Evolutionary conservation across 2,797 vertebrate genomes (phyloP).

Genomic region (Capromys pilorides): DNA sequence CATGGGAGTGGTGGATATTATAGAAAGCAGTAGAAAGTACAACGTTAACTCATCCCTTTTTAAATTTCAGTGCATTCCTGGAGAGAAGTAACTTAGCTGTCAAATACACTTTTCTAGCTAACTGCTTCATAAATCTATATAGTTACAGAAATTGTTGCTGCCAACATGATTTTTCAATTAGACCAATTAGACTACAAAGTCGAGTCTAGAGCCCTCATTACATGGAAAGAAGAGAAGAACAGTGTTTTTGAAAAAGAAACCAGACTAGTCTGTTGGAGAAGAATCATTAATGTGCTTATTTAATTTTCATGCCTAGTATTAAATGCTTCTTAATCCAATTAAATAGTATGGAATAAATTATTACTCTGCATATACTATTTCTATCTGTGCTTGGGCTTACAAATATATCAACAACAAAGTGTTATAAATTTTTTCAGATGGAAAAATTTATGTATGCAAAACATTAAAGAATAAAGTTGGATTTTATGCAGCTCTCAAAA

Average conservation of each 20-base stretch:
- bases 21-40: neutral
- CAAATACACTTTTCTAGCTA: conserved; percentile 58
- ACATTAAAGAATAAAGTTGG: conserved; percentile 9
- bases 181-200: conserved; percentile 58
- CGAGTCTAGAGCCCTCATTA: neutral
- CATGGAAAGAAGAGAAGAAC: neutral
- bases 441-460: neutral
- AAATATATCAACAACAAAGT: conserved; percentile 10
- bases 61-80: conserved; percentile 51
- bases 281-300: conserved; percentile 9
- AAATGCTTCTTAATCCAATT: conserved; percentile 39
- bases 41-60: conserved; percentile 31
- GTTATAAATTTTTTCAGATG: neutral
- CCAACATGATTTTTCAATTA: conserved; percentile 77
- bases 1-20: neutral
- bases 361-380: conserved; percentile 9
- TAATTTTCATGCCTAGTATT: neutral
- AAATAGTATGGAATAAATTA: neutral
- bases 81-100: conserved; percentile 67
- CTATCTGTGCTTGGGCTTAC: neutral
- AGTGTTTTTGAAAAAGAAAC: conserved; percentile 36
- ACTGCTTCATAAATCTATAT: conserved; percentile 58
- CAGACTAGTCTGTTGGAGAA: neutral
- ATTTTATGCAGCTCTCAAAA: neutral
- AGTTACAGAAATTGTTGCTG: conserved; percentile 73